Evolutionary conservation across 1,140 invertebrate genomes (phyloP).

Genomic region (Halesus radiatus): DNA sequence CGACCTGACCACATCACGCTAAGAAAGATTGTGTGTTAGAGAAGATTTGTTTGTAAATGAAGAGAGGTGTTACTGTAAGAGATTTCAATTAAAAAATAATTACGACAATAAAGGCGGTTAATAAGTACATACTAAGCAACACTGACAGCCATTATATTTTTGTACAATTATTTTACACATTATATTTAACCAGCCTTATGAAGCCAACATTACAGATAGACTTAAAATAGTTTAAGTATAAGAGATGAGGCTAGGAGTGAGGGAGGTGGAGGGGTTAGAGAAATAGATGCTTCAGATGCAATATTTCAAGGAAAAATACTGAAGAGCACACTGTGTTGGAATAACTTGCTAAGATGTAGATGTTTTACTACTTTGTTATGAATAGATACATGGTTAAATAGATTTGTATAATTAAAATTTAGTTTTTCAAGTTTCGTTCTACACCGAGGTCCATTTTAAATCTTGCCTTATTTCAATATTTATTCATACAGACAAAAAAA

Average conservation of each 20-base stretch:
- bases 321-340: constrained; percentile 42
- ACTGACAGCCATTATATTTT: constrained; percentile 27
- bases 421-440: background rate
- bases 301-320: constrained; percentile 57
- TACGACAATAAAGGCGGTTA: background rate
- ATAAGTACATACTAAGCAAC: constrained; percentile 26
- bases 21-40: too few relatives aligned
- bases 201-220: constrained; percentile 45
- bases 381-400: background rate
- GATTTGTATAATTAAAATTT: background rate
- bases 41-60: too few relatives aligned
- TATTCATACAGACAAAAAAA: too few relatives aligned
- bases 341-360: background rate
- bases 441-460: too few relatives aligned
- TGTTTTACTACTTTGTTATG: background rate
- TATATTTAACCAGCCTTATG: constrained; percentile 26
- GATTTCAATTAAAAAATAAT: background rate
- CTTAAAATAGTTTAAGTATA: constrained; percentile 48
- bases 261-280: constrained; percentile 7
- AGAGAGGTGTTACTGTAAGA: too few relatives aligned
- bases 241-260: constrained; percentile 39
- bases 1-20: too few relatives aligned
- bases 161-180: constrained; percentile 11
- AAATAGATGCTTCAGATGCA: constrained; percentile 45
- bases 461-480: too few relatives aligned